Evolutionary conservation across 2,888 invertebrate genomes (phyloP).

Genomic region (Luffia ferchaultella): DNA sequence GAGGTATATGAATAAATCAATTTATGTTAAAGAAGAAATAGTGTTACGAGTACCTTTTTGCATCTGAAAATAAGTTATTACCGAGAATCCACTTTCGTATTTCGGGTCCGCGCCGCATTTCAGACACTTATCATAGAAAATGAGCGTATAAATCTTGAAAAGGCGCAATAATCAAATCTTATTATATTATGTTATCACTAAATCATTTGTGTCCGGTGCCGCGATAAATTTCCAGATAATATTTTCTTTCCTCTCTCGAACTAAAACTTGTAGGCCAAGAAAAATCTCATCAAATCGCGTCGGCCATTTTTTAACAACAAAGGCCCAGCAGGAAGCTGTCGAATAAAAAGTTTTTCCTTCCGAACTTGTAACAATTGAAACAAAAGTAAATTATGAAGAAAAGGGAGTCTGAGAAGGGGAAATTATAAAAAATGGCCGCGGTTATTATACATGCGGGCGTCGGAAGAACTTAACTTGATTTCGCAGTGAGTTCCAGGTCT

Average conservation of each 20-base stretch:
- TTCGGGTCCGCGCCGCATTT: not conserved
- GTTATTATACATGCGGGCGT: not conserved
- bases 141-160: not conserved
- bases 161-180: not conserved
- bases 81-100: not conserved
- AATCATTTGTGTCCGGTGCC: not conserved
- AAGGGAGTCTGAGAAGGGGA: constrained; percentile 24
- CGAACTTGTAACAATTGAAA: constrained; percentile 54
- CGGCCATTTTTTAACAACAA: constrained; percentile 18
- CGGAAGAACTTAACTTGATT: not conserved
- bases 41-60: too few relatives aligned
- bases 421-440: constrained; percentile 46
- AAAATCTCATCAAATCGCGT: constrained; percentile 26
- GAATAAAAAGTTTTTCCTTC: constrained; percentile 39
- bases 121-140: not conserved
- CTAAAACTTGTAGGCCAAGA: constrained; percentile 16
- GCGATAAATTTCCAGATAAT: constrained; percentile 2
- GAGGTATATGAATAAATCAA: too few relatives aligned
- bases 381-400: constrained; percentile 53
- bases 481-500: not conserved
- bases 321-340: constrained; percentile 23
- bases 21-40: too few relatives aligned
- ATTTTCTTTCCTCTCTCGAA: constrained; percentile 1
- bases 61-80: not conserved
- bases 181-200: not conserved